Percentiles rank a stretch among this genome's conserved stretches.
These are phyloP conservation scores for Heteromyza rotundicornis DNA, from an alignment of 2,888 invertebrate species.

Conservation along the genomic window DNA sequence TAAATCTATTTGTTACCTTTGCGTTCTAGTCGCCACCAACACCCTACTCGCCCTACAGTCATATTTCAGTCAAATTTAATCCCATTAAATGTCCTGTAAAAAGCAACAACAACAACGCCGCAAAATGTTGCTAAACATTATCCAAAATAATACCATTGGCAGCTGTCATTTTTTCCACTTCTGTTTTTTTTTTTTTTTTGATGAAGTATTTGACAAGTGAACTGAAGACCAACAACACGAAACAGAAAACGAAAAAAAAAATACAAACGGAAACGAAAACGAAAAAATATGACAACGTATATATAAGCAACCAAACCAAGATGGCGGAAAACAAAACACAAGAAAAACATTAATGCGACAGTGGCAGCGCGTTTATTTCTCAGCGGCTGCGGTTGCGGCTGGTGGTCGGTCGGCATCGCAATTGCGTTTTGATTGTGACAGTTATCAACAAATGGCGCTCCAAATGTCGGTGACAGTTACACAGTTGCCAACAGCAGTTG, in stretches of 20 bases:
- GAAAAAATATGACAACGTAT: background rate
- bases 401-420: background rate
- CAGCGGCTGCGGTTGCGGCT: background rate
- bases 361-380: background rate
- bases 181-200: too few species aligned
- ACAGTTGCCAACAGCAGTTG: background rate
- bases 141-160: conserved; percentile 47
- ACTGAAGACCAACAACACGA: conserved; percentile 30
- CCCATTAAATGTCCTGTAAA: background rate
- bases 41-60: too few species aligned
- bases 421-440: conserved; percentile 2
- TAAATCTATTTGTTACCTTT: too few species aligned
- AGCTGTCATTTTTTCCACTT: conserved; percentile 51
- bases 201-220: conserved; percentile 46
- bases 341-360: background rate
- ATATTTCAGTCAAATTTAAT: background rate
- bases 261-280: background rate
- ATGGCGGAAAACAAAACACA: background rate
- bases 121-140: background rate
- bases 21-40: too few species aligned
- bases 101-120: too few species aligned
- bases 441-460: background rate
- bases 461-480: background rate
- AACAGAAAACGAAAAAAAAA: conserved; percentile 19
- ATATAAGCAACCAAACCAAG: conserved; percentile 1